phyloP scores from a whole-genome alignment of 2,888 invertebrate genomes.

The Hyposoter dolosus region DNA sequence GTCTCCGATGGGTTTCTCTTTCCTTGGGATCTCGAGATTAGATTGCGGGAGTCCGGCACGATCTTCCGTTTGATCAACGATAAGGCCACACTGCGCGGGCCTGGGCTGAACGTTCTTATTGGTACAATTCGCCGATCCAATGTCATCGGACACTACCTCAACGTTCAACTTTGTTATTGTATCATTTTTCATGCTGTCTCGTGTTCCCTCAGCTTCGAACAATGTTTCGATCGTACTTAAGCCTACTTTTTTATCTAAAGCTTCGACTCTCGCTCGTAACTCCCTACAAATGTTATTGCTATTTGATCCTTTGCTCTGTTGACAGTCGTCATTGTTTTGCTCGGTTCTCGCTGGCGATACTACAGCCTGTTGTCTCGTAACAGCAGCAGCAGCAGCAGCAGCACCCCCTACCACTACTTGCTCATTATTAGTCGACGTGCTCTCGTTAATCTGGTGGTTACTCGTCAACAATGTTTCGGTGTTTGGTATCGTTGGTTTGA shows the following conservation, averaged over 20 bases:
- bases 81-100: constrained; percentile 84
- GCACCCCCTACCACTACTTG: background rate
- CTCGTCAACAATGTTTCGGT: constrained; percentile 7
- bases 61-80: constrained; percentile 69
- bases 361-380: background rate
- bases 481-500: constrained; percentile 18
- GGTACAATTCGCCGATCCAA: constrained; percentile 54
- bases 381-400: background rate
- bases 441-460: background rate
- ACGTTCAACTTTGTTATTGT: constrained; percentile 47
- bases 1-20: constrained; percentile 25
- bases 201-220: constrained; percentile 49
- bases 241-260: background rate
- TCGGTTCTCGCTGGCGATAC: background rate
- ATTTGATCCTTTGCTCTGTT: constrained; percentile 7
- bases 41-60: background rate
- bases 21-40: background rate
- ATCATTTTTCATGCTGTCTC: constrained; percentile 59
- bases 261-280: background rate
- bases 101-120: constrained; percentile 74
- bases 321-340: constrained; percentile 5
- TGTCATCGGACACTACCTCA: constrained; percentile 72
- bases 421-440: background rate
- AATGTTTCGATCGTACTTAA: constrained; percentile 24
- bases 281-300: constrained; percentile 13